Evolutionary conservation across 2,113 vertebrate genomes (phyloP).

Genomic region (Mirza zaza): DNA sequence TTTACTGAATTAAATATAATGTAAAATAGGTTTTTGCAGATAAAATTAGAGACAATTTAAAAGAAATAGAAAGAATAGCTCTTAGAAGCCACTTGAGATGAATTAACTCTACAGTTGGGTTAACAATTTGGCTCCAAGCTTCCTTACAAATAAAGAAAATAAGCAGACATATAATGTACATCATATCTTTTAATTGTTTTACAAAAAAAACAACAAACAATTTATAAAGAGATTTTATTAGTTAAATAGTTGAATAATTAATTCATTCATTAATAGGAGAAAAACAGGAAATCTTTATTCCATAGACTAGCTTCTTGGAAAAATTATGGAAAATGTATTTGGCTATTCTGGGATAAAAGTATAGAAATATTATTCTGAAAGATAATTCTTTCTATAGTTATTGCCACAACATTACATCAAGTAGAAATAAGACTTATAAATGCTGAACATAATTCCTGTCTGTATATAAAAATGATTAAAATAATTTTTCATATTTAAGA

Average conservation of each 20-base stretch:
- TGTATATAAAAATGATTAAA: not conserved
- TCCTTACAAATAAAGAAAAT: not conserved
- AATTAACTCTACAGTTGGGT: not conserved
- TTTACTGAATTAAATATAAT: not conserved
- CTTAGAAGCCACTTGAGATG: not conserved
- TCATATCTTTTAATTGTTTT: not conserved
- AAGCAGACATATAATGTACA: not conserved
- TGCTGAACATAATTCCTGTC: not conserved
- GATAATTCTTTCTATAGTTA: not conserved
- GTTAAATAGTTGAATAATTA: not conserved
- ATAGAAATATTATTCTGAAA: not conserved
- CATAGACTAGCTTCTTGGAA: not conserved
- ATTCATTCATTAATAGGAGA: not conserved
- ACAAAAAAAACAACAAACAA: not conserved
- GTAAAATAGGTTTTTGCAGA: not conserved
- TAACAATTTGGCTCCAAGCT: not conserved
- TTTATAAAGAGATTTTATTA: not conserved
- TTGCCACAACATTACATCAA: not conserved
- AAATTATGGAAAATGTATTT: not conserved
- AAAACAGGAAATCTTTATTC: not conserved
- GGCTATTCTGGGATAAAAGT: not conserved
- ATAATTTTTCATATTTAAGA: not conserved
- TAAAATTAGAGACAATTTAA: not conserved
- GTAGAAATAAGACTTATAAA: not conserved
- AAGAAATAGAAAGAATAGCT: not conserved